Conservation (phyloP, 2,888 invertebrate genomes). For the Machimus atricapillus region DNA sequence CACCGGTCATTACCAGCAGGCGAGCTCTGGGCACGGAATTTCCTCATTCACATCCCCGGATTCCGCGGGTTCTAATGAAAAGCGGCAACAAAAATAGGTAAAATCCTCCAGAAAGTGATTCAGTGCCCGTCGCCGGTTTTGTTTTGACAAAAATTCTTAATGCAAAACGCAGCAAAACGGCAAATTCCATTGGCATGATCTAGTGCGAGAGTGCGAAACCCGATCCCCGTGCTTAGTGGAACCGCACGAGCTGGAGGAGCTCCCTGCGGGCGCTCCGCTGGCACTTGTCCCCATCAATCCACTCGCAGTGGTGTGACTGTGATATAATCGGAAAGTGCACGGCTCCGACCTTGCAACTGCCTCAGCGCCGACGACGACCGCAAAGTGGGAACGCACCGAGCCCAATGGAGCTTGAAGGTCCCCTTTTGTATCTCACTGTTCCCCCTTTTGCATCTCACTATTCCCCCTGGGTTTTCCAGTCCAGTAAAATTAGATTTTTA, state of each 20-base stretch:
- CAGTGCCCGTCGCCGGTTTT: neutral
- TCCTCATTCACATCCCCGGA: neutral
- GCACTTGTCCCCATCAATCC: neutral
- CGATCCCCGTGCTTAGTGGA: neutral
- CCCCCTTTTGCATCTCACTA: neutral
- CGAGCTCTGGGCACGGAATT: neutral
- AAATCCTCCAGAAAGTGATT: neutral
- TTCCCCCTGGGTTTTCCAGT: no score
- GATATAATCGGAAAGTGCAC: constrained; percentile 24
- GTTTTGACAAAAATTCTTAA: constrained; percentile 9
- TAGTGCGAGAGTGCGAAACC: neutral
- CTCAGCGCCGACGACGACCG: constrained; percentile 14
- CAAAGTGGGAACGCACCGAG: constrained; percentile 5
- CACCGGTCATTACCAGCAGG: neutral
- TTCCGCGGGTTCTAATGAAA: neutral
- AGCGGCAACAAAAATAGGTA: no score
- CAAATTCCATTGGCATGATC: constrained; percentile 7
- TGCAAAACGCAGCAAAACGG: neutral
- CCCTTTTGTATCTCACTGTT: neutral
- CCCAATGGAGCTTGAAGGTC: constrained; percentile 32
- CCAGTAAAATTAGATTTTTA: no score
- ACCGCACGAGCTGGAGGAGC: neutral
- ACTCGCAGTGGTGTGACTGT: neutral
- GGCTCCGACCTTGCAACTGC: constrained; percentile 26
- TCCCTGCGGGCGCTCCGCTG: neutral